Evolutionary conservation across 2,797 vertebrate genomes (phyloP), one percentile per base, ranked within the genome.

Genomic region (Tapera naevia): DNA sequence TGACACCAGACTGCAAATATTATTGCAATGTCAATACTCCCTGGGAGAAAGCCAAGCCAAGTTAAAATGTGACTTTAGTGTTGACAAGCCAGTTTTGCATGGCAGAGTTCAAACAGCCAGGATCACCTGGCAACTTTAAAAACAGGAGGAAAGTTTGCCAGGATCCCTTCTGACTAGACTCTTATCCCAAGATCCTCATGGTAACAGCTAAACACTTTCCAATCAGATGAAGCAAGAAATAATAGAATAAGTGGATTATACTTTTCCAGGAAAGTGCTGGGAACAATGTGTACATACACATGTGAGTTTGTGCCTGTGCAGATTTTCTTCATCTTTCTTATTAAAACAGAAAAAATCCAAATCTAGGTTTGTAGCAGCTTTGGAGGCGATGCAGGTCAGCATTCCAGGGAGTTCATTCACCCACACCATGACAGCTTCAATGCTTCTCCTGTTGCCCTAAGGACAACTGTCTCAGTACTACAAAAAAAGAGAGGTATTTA

Each of bases 1-100:
- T 96, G 89, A 95, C 96, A 96, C 80, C 53, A 46, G 80, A 32
- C 89, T 82, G 80, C 91, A 94, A 96, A 94, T 88, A 94, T 90
- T 94, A 96, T 76, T 95, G 83, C 57, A 90, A 86, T 90, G 86
- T 94, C 94, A 93, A 87, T 94, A 91, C 65, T 94, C 93, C 88
- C 88, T 82, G 71, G 88, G 88, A 91, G 67, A 86, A 94, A 93
- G 89, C 64, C 95, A 96, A 86, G 83, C 45, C 0, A 1, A 93
- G 93, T 80, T 94, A 94, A 96, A 96, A 96, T 80, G 86, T 78
- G 83, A 94, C 86, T 93, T 71, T 45, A 35, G 74, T 96, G 91
- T 86, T 95, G 93, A 96, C 86, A 94, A 96, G 80, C 57, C 73
- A 72, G 73, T 67, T 91, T 81, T 93, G 92, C 82, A 81, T 35